Percentiles rank a stretch among this genome's conserved stretches.
These are phyloP conservation scores for Pachymerium ferrugineum DNA, from an alignment of 2,888 invertebrate genomes.

Conservation along the genomic window DNA sequence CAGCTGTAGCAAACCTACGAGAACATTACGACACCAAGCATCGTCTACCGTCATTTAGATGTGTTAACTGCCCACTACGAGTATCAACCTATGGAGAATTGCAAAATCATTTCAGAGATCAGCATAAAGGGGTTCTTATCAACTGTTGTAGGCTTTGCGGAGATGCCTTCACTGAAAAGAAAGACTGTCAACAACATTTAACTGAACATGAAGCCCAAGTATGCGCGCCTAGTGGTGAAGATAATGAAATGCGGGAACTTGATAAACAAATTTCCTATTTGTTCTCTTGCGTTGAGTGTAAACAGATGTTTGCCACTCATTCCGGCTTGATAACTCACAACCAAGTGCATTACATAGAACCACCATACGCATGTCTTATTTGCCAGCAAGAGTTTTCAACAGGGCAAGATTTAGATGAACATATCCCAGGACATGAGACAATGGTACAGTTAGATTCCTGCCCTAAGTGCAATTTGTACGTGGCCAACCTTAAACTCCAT, in stretches of 20 bases:
- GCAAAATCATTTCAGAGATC: neutral
- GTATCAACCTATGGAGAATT: neutral
- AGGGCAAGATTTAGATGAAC: neutral
- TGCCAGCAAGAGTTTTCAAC: neutral
- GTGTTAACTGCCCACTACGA: neutral
- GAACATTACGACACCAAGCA: conserved; percentile 26
- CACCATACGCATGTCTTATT: neutral
- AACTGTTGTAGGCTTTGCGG: conserved; percentile 28
- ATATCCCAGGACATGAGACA: neutral
- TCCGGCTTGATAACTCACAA: neutral
- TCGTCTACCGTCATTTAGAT: neutral
- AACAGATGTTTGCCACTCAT: neutral
- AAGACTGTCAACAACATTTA: neutral
- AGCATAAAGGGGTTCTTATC: neutral
- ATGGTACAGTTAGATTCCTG: neutral
- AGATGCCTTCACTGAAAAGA: conserved; percentile 19
- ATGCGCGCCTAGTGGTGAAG: neutral
- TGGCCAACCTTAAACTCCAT: neutral
- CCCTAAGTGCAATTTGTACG: neutral
- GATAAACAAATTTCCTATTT: neutral
- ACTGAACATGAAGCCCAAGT: neutral
- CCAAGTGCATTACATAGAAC: neutral
- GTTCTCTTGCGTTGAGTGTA: conserved; percentile 4
- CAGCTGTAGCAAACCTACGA: neutral
- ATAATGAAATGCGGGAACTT: neutral